phyloP scores from a whole-genome alignment of 2,113 vertebrate species.

The Ondatra zibethicus region DNA sequence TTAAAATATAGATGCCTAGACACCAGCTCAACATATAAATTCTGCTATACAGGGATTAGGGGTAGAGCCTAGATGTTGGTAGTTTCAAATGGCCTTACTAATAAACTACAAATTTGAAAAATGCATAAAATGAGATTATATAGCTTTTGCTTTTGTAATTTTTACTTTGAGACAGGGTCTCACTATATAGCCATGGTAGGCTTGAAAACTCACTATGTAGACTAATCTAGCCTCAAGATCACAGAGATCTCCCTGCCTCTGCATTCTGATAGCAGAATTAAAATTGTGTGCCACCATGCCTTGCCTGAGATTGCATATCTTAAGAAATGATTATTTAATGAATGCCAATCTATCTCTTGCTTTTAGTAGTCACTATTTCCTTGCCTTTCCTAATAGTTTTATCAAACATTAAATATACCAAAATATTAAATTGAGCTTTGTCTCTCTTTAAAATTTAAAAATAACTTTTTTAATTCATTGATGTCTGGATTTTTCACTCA shows the following conservation, averaged over 20 bases:
- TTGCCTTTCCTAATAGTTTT: constrained; percentile 21
- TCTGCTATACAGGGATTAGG: background rate
- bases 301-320: background rate
- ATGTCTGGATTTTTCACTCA: background rate
- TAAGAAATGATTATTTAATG: constrained; percentile 19
- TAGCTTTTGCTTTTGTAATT: background rate
- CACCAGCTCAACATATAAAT: background rate
- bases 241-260: too few species aligned
- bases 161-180: background rate
- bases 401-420: background rate
- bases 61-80: background rate
- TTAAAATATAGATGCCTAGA: background rate
- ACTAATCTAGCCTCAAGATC: background rate
- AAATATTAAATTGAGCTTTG: constrained; percentile 25
- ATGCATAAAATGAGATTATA: background rate
- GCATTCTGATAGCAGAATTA: too few species aligned
- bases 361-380: background rate
- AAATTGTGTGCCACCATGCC: background rate
- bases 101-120: constrained; percentile 6
- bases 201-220: background rate
- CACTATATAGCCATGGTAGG: background rate
- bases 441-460: constrained; percentile 10
- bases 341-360: background rate
- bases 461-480: background rate
- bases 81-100: background rate